Evolutionary conservation across 2,797 vertebrate species (phyloP).

Genomic region (Streptopelia turtur): DNA sequence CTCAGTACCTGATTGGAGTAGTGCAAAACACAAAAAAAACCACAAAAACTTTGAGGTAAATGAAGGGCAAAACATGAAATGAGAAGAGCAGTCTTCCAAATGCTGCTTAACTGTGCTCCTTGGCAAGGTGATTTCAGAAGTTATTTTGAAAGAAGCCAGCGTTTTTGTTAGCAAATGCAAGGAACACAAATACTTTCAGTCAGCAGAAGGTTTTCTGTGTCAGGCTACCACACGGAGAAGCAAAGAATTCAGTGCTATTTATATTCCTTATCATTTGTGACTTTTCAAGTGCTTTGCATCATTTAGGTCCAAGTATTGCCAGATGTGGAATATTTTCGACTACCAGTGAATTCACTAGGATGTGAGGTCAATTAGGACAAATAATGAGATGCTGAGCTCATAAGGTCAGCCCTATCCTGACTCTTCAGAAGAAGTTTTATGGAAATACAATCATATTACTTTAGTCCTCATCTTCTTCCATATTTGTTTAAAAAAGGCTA

Average conservation of each 20-base stretch:
- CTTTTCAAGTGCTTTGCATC: constrained; percentile 8
- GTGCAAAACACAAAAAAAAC: background rate
- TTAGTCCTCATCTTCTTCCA: background rate
- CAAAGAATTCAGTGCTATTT: background rate
- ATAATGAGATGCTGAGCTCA: background rate
- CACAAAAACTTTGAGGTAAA: background rate
- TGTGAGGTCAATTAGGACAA: background rate
- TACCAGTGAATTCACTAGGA: background rate
- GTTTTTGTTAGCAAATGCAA: constrained; percentile 11
- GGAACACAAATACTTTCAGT: background rate
- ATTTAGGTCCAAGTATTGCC: background rate
- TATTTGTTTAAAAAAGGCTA: background rate
- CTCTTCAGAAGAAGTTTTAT: background rate
- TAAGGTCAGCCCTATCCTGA: background rate
- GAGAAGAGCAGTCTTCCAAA: background rate
- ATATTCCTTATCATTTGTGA: background rate
- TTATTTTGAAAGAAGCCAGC: background rate
- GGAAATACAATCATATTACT: background rate
- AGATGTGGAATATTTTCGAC: background rate
- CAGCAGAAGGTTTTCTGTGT: background rate
- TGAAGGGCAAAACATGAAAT: background rate
- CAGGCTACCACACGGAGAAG: background rate
- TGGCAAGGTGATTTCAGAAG: background rate
- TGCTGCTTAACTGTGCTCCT: background rate
- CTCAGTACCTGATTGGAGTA: background rate